Conservation (phyloP, 2,797 vertebrate species). For the Syngnathus acus region DNA sequence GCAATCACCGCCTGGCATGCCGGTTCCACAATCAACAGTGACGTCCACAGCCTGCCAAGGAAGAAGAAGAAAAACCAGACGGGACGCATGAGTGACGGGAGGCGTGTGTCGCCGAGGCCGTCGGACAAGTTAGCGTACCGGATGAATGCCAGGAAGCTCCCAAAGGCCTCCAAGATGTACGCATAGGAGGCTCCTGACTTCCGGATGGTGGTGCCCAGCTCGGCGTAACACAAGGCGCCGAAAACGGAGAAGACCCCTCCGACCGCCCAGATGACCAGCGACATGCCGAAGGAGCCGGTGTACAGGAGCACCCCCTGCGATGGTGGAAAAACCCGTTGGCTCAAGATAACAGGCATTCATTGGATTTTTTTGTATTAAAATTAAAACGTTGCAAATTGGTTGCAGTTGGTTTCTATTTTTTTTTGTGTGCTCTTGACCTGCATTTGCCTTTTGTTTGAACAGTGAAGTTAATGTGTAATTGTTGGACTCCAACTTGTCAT, state of each 20-base stretch:
- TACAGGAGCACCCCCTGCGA: slow-evolving; percentile 67
- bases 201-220: slow-evolving; percentile 75
- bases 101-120: too few species aligned
- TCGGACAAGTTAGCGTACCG: slow-evolving; percentile 36
- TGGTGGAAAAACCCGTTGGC: neutral
- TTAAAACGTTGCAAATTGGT: neutral
- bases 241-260: slow-evolving; percentile 76
- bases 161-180: slow-evolving; percentile 76
- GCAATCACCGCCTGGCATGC: slow-evolving; percentile 78
- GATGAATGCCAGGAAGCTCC: slow-evolving; percentile 74
- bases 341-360: too few species aligned
- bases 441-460: neutral
- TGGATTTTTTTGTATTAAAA: too few species aligned
- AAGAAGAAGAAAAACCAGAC: neutral
- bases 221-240: slow-evolving; percentile 75
- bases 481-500: neutral
- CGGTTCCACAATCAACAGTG: slow-evolving; percentile 74
- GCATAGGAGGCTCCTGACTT: slow-evolving; percentile 77
- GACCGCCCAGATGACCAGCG: slow-evolving; percentile 70
- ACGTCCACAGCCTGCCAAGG: slow-evolving; percentile 68
- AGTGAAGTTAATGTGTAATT: neutral
- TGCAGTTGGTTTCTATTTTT: neutral
- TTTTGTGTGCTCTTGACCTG: neutral
- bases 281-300: slow-evolving; percentile 73
- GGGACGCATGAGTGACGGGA: neutral